These are phyloP conservation scores for rabbit (Oryctolagus cuniculus) DNA, from an alignment of 2,113 vertebrate species.

Conservation along the genomic window DNA sequence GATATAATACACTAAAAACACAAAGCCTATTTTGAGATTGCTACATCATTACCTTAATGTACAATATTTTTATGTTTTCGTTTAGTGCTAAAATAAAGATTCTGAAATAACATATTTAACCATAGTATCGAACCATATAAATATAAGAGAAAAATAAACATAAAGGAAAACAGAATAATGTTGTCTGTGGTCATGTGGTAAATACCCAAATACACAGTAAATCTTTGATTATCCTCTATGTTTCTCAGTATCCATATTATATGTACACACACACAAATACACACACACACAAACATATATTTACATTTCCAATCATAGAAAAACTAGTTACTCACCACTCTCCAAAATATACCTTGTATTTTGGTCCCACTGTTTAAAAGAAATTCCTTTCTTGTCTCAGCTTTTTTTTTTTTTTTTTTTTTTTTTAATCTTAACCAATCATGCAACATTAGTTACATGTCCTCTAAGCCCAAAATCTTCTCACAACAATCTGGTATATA, in stretches of 20 bases:
- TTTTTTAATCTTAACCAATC: background rate
- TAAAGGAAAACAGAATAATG: background rate
- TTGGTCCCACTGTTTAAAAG: background rate
- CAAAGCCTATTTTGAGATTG: background rate
- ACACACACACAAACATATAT: too few species aligned
- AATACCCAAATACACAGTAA: background rate
- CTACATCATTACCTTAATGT: background rate
- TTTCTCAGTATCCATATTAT: background rate
- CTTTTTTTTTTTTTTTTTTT: background rate
- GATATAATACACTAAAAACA: background rate
- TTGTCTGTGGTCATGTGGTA: background rate
- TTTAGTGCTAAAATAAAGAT: conserved; percentile 39
- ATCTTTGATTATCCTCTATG: background rate
- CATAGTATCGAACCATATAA: background rate
- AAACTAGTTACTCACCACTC: background rate
- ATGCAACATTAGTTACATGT: background rate
- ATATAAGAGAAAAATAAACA: conserved; percentile 36
- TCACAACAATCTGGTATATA: background rate
- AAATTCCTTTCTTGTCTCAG: background rate
- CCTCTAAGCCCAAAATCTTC: background rate
- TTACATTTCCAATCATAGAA: background rate
- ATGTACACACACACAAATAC: too few species aligned
- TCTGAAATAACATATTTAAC: conserved; percentile 39
- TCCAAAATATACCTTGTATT: background rate
- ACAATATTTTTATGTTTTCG: background rate